phyloP scores from a whole-genome alignment of 2,113 vertebrate genomes.

The Erpornis zantholeuca region DNA sequence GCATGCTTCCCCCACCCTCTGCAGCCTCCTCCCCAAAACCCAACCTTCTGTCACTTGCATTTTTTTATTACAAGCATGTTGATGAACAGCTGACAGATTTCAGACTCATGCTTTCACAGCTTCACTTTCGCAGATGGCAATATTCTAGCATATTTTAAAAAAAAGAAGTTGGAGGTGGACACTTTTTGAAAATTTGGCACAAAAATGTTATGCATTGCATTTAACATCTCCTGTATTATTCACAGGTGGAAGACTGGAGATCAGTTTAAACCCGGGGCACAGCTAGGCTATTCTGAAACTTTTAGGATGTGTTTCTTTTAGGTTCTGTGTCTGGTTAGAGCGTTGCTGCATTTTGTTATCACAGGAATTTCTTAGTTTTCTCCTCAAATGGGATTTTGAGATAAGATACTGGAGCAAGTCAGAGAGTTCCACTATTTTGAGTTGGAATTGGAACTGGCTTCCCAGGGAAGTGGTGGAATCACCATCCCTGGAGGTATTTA shows the following conservation, averaged over 20 bases:
- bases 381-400: background rate
- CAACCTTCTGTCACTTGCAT: background rate
- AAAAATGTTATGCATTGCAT: background rate
- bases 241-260: background rate
- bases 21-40: background rate
- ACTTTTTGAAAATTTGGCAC: background rate
- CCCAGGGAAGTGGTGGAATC: background rate
- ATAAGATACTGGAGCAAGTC: background rate
- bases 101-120: slow-evolving; percentile 29
- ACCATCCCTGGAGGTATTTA: background rate
- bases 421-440: background rate
- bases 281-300: background rate
- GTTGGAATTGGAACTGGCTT: background rate
- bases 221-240: background rate
- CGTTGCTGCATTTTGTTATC: background rate
- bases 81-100: slow-evolving; percentile 48
- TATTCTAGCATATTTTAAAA: background rate
- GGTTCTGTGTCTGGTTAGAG: background rate
- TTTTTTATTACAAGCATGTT: background rate
- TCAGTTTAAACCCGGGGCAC: background rate
- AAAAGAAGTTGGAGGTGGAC: background rate
- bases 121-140: slow-evolving; percentile 8
- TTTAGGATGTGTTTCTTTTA: background rate
- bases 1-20: background rate
- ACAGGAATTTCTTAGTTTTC: background rate